Base-by-base conservation (phyloP, 1,140 invertebrate genomes). In the Dysdera silvatica region DNA sequence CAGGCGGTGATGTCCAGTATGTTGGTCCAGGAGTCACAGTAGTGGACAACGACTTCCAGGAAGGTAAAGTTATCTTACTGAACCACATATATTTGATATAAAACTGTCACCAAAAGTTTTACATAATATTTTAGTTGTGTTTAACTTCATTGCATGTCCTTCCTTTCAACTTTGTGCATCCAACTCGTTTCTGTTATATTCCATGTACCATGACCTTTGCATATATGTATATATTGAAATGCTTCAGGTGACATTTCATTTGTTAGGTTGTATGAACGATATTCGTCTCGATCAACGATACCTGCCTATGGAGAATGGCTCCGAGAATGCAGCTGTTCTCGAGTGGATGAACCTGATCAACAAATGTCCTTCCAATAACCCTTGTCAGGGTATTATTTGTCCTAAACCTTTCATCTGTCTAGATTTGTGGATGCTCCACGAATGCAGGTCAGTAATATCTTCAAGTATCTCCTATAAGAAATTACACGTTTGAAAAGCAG, bases 381-480 rank as follows among this genome's bases (percentile, higher is more conserved):
- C 93, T 20, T 97, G 94, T 74, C 85, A 87, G 49, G 91, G 91
- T 74, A 88, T 93, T 41, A 88, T 89, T 66, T 97, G 94, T 74
- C 87, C 87, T 0, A 86, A 89, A 70, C 89, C 91, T n/a, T 93
- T 95, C 75, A 89, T 93, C 67, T 98, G 95, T 77, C 87, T 94
- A 31, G 93, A 97, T 77, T 82, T 96, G 0, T 98, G 94, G 94
- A 92, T 90, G 76, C 87, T 90, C 77, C 92, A 92, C 72, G 93
- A 96, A 72, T 98, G 94, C 90, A 92, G 91, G 93, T 97, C 49
- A 41, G 52, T 40, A 3, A 28, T 20, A 3, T 16, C 10, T 24
- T n/a, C n/a, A n/a, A n/a, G n/a, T n/a, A n/a, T n/a, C n/a, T n/a
- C n/a, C n/a, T n/a, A n/a, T n/a, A n/a, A n/a, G n/a, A n/a, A n/a